Conservation (phyloP, 35 echinoderm and acorn worm species). For the Heliocidaris erythrogramma region DNA sequence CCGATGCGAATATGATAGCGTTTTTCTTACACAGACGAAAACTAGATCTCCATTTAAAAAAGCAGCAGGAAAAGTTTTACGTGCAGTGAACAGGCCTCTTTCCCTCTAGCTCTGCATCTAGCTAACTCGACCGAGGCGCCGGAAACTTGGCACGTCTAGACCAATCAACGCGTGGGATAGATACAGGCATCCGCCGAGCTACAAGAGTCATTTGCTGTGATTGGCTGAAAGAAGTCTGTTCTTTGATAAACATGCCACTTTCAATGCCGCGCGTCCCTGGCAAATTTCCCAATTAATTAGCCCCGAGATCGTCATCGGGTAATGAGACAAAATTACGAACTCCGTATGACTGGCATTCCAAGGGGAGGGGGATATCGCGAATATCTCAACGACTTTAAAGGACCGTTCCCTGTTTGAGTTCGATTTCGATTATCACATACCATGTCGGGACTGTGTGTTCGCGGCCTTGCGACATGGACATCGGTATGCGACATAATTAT, state of each 20-base stretch:
- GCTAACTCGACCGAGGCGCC: not conserved
- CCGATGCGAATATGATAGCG: slow-evolving; percentile 23
- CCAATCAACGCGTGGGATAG: slow-evolving; percentile 19
- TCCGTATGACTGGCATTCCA: slow-evolving; percentile 6
- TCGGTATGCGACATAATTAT: not conserved
- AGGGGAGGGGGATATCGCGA: not conserved
- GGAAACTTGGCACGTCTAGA: not conserved
- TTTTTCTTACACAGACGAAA: not conserved
- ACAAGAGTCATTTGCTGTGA: not conserved
- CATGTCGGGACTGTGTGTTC: not conserved
- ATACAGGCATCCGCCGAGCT: not conserved
- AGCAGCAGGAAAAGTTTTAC: slow-evolving; percentile 23
- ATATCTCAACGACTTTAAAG: slow-evolving; percentile 10
- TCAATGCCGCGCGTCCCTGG: slow-evolving; percentile 23
- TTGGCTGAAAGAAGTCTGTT: slow-evolving; percentile 19
- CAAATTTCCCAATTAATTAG: slow-evolving; percentile 36
- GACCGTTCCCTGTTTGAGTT: not conserved
- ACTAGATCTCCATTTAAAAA: slow-evolving; percentile 23
- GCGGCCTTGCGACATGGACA: not conserved
- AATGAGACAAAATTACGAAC: slow-evolving; percentile 25
- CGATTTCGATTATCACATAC: not conserved
- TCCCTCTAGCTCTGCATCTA: not conserved
- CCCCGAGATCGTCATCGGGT: not conserved
- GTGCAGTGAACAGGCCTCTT: not conserved
- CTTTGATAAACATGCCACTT: not conserved